These are phyloP conservation scores for Passer domesticus DNA, from an alignment of 2,113 vertebrate genomes.

Conservation along the genomic window DNA sequence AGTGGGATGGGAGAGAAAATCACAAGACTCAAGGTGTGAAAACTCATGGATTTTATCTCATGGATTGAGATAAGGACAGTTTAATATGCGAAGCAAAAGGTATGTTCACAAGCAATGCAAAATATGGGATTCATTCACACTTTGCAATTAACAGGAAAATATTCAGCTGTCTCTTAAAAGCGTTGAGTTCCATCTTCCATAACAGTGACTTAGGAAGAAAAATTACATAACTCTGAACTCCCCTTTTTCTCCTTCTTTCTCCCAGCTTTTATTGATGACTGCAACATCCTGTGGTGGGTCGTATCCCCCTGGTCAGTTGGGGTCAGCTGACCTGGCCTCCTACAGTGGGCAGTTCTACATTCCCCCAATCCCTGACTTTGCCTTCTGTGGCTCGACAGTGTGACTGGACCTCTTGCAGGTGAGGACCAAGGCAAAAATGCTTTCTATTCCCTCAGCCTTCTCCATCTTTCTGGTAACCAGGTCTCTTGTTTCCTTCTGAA, in stretches of 20 bases:
- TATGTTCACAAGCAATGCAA: background rate
- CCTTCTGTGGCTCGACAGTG: background rate
- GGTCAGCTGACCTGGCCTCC: background rate
- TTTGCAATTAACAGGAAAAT: background rate
- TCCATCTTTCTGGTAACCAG: background rate
- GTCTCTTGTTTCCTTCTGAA: background rate
- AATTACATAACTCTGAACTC: rapidly evolving
- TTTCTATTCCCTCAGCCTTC: background rate
- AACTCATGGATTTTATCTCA: background rate
- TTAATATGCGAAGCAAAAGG: background rate
- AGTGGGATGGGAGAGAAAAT: background rate
- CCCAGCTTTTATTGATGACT: background rate
- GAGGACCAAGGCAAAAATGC: background rate
- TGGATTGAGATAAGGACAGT: background rate
- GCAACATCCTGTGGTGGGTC: rapidly evolving
- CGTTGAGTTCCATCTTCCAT: rapidly evolving
- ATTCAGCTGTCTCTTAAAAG: background rate
- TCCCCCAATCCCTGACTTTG: background rate
- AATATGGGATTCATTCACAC: background rate
- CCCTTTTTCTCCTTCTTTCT: background rate
- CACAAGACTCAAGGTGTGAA: background rate
- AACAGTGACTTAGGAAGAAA: background rate
- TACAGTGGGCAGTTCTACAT: background rate
- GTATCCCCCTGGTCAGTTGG: too few species aligned
- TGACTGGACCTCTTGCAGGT: background rate